A percentile compares a stretch with the other conserved stretches of the same genome.
Conservation (phyloP, 2,888 invertebrate genomes). For the Catocala sponsa region DNA sequence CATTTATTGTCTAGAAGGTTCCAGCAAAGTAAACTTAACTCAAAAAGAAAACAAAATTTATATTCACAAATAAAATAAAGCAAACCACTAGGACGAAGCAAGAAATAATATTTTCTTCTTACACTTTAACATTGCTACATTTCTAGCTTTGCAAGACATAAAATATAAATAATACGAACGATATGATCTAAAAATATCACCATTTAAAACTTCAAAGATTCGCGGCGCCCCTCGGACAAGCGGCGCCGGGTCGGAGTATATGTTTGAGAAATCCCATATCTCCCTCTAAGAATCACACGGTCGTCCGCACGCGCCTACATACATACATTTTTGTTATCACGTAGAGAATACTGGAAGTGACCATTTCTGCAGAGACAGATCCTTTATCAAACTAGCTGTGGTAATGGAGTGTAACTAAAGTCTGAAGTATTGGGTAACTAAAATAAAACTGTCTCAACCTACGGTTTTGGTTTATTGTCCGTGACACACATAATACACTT, state of each 20-base stretch:
- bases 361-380: not conserved
- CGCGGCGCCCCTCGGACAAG: constrained; percentile 68
- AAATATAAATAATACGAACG: constrained; percentile 18
- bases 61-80: not conserved
- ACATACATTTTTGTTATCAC: constrained; percentile 30
- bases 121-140: not conserved
- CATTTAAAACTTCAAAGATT: constrained; percentile 32
- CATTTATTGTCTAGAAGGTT: too few species aligned
- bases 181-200: constrained; percentile 30
- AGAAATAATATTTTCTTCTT: not conserved
- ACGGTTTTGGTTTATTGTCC: too few species aligned
- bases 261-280: constrained; percentile 82
- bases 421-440: too few species aligned
- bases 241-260: constrained; percentile 70
- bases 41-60: too few species aligned
- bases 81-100: not conserved
- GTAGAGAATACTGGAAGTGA: constrained; percentile 39
- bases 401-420: too few species aligned
- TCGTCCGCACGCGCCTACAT: constrained; percentile 78
- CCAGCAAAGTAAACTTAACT: too few species aligned
- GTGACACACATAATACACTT: too few species aligned
- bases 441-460: too few species aligned
- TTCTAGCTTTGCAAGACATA: constrained; percentile 12
- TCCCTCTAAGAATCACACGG: constrained; percentile 83
- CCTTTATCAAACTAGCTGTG: too few species aligned